These are phyloP conservation scores for Gandaritis pyraliata DNA, from an alignment of 2,888 invertebrate species.

Conservation along the genomic window DNA sequence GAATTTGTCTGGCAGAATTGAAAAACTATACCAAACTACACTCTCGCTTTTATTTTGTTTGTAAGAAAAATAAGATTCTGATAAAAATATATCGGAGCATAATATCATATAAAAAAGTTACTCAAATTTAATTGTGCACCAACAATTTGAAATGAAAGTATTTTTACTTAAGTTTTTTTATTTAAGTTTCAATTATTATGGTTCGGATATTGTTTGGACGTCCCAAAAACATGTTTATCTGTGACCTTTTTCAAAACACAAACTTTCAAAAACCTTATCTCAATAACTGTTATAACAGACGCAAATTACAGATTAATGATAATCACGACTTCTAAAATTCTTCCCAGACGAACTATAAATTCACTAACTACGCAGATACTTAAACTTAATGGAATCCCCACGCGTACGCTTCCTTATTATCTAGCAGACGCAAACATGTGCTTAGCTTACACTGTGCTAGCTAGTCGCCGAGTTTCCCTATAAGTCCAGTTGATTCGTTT, in stretches of 20 bases:
- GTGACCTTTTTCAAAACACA: neutral
- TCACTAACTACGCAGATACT: slow-evolving; percentile 39
- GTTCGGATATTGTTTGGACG: neutral
- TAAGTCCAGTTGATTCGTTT: neutral
- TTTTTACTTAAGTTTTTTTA: neutral
- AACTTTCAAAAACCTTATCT: neutral
- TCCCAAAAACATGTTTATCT: neutral
- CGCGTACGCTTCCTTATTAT: slow-evolving; percentile 44
- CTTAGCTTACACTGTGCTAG: slow-evolving; percentile 10
- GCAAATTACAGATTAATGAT: slow-evolving; percentile 26
- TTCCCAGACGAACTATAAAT: slow-evolving; percentile 37
- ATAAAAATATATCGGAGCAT: neutral
- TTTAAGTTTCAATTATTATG: neutral
- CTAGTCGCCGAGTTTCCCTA: neutral
- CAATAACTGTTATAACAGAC: slow-evolving; percentile 1
- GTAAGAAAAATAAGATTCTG: slow-evolving; percentile 10
- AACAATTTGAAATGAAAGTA: neutral
- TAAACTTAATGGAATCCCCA: slow-evolving; percentile 44
- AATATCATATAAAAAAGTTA: neutral
- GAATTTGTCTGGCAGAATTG: slow-evolving; percentile 63
- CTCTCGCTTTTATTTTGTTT: slow-evolving; percentile 32
- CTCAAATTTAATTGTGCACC: too few relatives aligned
- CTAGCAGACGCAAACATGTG: slow-evolving; percentile 36
- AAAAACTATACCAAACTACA: slow-evolving; percentile 58
- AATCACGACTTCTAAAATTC: slow-evolving; percentile 32